These are phyloP conservation scores for Colossoma macropomum DNA, from an alignment of 2,113 vertebrate genomes.

Conservation along the genomic window DNA sequence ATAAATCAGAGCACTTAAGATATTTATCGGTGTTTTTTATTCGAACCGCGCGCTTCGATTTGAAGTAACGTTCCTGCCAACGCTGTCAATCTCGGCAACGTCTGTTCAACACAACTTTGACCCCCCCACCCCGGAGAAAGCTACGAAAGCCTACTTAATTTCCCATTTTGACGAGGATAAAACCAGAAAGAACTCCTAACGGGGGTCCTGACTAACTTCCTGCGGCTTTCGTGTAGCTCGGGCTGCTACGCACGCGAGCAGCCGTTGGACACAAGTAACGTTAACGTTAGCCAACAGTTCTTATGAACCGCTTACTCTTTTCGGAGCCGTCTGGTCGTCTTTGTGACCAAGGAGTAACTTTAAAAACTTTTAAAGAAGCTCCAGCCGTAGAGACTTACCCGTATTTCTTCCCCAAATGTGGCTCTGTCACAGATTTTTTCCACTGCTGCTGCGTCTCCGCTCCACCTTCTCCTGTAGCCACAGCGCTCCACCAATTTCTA, in stretches of 20 bases:
- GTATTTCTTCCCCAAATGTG: not conserved
- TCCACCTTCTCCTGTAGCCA: conserved; percentile 3
- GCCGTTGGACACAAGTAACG: not conserved
- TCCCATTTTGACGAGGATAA: not conserved
- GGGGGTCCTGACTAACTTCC: not conserved
- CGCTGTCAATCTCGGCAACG: not conserved
- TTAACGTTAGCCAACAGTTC: not conserved
- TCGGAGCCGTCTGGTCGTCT: not conserved
- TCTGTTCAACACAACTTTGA: not conserved
- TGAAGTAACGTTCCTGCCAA: too few relatives aligned
- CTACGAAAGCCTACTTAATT: not conserved
- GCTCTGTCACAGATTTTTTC: not conserved
- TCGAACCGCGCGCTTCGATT: too few relatives aligned
- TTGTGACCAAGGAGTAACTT: not conserved
- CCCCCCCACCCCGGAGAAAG: not conserved
- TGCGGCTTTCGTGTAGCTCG: not conserved
- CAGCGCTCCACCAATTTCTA: not conserved
- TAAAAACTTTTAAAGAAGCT: not conserved
- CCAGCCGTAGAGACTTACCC: not conserved
- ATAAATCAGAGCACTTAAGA: too few relatives aligned
- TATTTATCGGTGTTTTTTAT: too few relatives aligned
- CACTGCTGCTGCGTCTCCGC: not conserved
- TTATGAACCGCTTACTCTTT: not conserved
- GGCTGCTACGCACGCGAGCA: not conserved
- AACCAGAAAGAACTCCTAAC: not conserved